These are phyloP conservation scores for Diadumene lineata DNA, from an alignment of 92 coral and sea anemone genomes.

Conservation along the genomic window DNA sequence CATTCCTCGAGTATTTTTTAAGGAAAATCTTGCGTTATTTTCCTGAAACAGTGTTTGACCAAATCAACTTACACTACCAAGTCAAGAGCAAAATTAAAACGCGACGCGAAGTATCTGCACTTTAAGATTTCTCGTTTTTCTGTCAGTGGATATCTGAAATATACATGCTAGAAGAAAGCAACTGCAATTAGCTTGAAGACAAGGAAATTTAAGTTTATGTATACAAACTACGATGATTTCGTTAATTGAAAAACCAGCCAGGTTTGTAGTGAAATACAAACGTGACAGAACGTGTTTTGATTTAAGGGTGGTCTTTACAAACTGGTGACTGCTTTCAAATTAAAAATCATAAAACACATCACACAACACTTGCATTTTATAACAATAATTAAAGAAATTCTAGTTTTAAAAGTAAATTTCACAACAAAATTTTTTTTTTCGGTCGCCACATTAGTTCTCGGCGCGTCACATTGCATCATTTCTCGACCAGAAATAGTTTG, in stretches of 20 bases:
- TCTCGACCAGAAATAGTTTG: not conserved
- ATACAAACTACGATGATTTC: not conserved
- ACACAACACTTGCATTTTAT: not conserved
- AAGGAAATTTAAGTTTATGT: too few species aligned
- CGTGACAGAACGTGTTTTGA: not conserved
- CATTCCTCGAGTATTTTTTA: too few species aligned
- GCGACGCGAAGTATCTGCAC: not conserved
- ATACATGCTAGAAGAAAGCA: too few species aligned
- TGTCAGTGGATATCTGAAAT: too few species aligned
- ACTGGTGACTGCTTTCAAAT: slow-evolving; percentile 21
- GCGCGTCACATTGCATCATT: slow-evolving; percentile 1
- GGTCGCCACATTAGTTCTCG: not conserved
- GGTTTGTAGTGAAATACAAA: not conserved
- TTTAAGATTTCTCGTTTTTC: too few species aligned
- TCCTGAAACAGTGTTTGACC: not conserved
- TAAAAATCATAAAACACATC: not conserved
- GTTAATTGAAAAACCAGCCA: not conserved
- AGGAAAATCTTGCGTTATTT: too few species aligned
- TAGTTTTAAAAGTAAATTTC: not conserved
- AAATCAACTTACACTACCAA: too few species aligned
- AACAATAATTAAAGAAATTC: not conserved
- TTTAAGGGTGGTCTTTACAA: not conserved
- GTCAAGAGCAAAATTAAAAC: not conserved
- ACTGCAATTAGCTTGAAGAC: too few species aligned
- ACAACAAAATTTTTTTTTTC: not conserved